These are phyloP conservation scores for Crypturellus tataupa DNA, from an alignment of 2,797 vertebrate species.

Conservation along the genomic window DNA sequence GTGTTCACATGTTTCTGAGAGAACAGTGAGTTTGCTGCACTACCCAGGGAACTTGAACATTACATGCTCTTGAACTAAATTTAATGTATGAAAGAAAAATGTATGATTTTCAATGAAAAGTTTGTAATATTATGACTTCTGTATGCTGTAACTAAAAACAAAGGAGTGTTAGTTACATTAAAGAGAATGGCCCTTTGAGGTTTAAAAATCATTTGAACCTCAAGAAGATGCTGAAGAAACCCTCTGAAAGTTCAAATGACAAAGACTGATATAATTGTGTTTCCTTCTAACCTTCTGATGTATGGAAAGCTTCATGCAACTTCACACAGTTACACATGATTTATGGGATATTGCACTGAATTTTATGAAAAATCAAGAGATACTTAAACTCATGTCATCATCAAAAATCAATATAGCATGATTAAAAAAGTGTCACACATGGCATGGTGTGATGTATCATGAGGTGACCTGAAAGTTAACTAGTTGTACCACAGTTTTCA, in stretches of 20 bases:
- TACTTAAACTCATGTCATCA: background rate
- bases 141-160: background rate
- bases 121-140: background rate
- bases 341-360: background rate
- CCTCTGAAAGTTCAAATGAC: background rate
- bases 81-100: background rate
- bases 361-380: conserved; percentile 7
- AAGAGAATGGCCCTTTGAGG: background rate
- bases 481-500: background rate
- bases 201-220: background rate
- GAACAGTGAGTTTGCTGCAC: background rate
- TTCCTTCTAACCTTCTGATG: background rate
- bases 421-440: background rate
- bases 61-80: background rate
- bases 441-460: background rate
- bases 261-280: background rate
- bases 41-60: background rate
- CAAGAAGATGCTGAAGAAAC: background rate
- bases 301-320: background rate
- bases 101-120: background rate
- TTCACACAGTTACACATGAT: background rate
- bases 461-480: background rate
- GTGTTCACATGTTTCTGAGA: background rate
- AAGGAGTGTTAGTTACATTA: background rate
- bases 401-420: background rate